These are phyloP conservation scores for Melangyna quadrimaculata DNA, from an alignment of 2,888 invertebrate genomes.

Conservation along the genomic window DNA sequence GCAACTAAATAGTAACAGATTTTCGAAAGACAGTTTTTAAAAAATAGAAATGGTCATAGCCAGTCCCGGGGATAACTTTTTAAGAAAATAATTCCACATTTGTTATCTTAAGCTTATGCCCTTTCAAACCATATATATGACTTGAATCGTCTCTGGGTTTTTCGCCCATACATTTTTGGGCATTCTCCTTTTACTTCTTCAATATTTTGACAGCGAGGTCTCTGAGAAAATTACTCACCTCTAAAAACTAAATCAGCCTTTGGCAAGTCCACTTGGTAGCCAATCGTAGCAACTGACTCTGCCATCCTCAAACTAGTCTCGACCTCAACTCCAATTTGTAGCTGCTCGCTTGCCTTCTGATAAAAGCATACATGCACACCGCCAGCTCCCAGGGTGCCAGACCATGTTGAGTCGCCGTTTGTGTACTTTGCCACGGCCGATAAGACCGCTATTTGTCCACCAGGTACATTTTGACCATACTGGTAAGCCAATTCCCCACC, in stretches of 20 bases:
- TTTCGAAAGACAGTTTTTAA: no score
- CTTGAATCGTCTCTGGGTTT: no score
- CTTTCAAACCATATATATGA: no score
- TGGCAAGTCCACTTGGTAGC: constrained; percentile 97
- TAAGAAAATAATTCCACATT: no score
- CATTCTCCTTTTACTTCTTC: no score
- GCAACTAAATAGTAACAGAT: no score
- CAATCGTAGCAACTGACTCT: constrained; percentile 94
- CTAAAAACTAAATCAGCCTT: constrained; percentile 96
- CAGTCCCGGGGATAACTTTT: no score
- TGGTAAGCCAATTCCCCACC: constrained; percentile 98
- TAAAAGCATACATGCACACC: constrained; percentile 95
- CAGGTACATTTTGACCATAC: constrained; percentile 93
- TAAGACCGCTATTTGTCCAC: constrained; percentile 92
- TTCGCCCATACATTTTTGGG: no score
- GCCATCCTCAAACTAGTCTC: constrained; percentile 95
- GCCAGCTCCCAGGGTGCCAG: constrained; percentile 88
- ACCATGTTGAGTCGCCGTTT: constrained; percentile 84
- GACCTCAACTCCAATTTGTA: constrained; percentile 95
- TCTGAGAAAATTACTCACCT: constrained; percentile 87
- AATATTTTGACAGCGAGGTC: no score
- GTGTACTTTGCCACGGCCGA: constrained; percentile 89
- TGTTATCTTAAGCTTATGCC: no score
- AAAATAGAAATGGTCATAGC: no score
- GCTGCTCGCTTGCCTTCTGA: constrained; percentile 95